Evolutionary conservation across 2,888 invertebrate species (phyloP).

Genomic region (Eugnorisma glareosa): DNA sequence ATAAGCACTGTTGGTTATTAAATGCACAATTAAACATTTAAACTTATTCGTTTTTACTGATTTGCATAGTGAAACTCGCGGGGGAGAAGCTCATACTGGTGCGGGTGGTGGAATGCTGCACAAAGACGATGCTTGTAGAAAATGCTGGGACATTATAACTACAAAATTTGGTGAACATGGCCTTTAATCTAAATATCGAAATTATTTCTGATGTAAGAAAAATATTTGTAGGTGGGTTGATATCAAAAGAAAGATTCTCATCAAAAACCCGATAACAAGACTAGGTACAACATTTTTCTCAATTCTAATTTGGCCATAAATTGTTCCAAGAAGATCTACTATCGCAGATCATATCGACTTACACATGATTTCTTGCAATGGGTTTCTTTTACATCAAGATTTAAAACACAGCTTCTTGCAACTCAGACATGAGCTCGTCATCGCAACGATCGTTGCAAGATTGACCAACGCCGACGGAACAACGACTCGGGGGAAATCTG

Average conservation of each 20-base stretch:
- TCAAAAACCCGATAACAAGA: neutral
- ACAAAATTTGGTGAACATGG: neutral
- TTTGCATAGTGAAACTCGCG: neutral
- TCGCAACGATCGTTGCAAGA: constrained; percentile 46
- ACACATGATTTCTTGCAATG: neutral
- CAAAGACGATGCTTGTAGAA: neutral
- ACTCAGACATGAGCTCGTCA: constrained; percentile 53
- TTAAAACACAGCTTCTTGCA: constrained; percentile 34
- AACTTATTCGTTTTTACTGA: neutral
- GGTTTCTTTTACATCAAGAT: constrained; percentile 16
- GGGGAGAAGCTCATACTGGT: neutral
- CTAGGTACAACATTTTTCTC: neutral
- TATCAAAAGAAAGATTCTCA: neutral
- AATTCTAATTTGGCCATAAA: neutral
- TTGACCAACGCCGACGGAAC: constrained; percentile 50
- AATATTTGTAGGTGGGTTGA: neutral
- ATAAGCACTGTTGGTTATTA: neutral
- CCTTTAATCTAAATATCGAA: neutral
- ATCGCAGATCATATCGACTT: neutral
- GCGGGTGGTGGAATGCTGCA: neutral
- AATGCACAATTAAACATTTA: neutral
- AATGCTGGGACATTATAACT: neutral
- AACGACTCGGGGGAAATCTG: constrained; percentile 62
- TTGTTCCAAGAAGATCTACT: neutral
- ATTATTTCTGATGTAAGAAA: neutral